Base-by-base conservation (phyloP, 2,113 vertebrate species). In the Mohoua ochrocephala region DNA sequence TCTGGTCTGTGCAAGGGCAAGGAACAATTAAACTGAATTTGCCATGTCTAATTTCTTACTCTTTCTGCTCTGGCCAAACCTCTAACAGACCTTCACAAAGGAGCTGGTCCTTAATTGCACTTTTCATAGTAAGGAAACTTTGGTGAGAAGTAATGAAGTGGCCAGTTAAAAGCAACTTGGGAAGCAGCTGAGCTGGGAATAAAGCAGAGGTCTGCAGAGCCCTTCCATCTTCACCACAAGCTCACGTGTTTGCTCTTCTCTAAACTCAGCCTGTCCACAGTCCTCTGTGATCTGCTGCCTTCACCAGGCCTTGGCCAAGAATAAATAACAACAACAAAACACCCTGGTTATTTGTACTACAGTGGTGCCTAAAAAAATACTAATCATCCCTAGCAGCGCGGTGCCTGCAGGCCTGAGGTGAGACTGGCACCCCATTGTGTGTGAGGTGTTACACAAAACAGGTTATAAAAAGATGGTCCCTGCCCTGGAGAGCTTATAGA, bases 401-500 rank as follows among this genome's bases (percentile, higher is more conserved):
- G 76, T 86, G 93, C 93, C 95, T 71, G 91, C 79, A 95, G 93
- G 96, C 90, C 95, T 68, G 71, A 70, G 92, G 94, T 87, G 79
- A 96, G 95, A 74, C 95, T 93, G 93, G 95, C 93, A 95, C 95
- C 83, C 76, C 92, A 86, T 91, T 93, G 80, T 93, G 88, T 37
- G 59, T 11, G n/a, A 96, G 91, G 96, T 96, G 93, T 94, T 96
- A 94, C 95, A 94, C 92, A 95, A 96, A 96, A 92, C 92, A 97
- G 52, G 65, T 68, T 73, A 81, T 81, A 86, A 91, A 92, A 76
- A 80, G 88, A 91, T 85, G 95, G 92, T 81, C 96, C 87, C 79
- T 96, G 93, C 95, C 95, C 96, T 86, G 79, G 28, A 96, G 93
- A 95, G 60, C 37, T 95, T 71, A 41, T 41, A 44, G 83, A 16